phyloP scores from a whole-genome alignment of 2,113 vertebrate species.

The Seriola rivoliana region DNA sequence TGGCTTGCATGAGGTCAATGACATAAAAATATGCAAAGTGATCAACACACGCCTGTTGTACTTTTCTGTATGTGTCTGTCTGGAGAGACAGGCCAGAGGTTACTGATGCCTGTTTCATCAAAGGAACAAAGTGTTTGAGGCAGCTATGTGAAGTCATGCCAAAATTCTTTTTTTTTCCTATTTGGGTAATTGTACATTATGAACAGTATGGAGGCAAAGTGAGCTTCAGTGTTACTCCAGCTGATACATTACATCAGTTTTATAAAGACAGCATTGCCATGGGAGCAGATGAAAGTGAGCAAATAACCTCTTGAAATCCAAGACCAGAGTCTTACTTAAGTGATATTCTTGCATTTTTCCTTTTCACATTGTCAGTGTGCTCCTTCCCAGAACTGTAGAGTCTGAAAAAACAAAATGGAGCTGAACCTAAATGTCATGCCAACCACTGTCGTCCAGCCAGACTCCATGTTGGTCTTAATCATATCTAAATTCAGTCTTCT shows the following conservation, averaged over 20 bases:
- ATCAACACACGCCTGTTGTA: slow-evolving; percentile 44
- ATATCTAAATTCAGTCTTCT: slow-evolving; percentile 22
- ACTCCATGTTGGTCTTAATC: slow-evolving; percentile 38
- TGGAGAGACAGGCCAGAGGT: slow-evolving; percentile 4
- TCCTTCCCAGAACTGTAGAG: background rate
- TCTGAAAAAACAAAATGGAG: slow-evolving; percentile 40
- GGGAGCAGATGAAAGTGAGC: slow-evolving; percentile 7
- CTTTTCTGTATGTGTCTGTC: slow-evolving; percentile 29
- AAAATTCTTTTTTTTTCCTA: slow-evolving; percentile 39
- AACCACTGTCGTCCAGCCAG: slow-evolving; percentile 19
- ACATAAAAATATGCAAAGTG: slow-evolving; percentile 64
- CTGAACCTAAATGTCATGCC: slow-evolving; percentile 38
- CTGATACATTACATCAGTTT: slow-evolving; percentile 51
- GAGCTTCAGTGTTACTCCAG: background rate
- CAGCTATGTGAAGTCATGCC: slow-evolving; percentile 72
- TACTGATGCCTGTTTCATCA: background rate
- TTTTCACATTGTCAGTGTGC: slow-evolving; percentile 30
- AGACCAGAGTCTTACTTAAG: slow-evolving; percentile 56
- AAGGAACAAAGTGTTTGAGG: slow-evolving; percentile 36
- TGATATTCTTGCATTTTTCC: slow-evolving; percentile 36
- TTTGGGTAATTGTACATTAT: slow-evolving; percentile 18
- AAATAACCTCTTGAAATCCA: slow-evolving; percentile 14
- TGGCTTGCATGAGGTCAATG: slow-evolving; percentile 27
- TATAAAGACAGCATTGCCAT: slow-evolving; percentile 30
- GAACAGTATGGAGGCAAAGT: slow-evolving; percentile 1